A percentile compares a stretch with the other conserved stretches of the same genome.
Evolutionary conservation across 1,140 invertebrate genomes (phyloP).

Genomic region (Caenorhabditis briggsae): DNA sequence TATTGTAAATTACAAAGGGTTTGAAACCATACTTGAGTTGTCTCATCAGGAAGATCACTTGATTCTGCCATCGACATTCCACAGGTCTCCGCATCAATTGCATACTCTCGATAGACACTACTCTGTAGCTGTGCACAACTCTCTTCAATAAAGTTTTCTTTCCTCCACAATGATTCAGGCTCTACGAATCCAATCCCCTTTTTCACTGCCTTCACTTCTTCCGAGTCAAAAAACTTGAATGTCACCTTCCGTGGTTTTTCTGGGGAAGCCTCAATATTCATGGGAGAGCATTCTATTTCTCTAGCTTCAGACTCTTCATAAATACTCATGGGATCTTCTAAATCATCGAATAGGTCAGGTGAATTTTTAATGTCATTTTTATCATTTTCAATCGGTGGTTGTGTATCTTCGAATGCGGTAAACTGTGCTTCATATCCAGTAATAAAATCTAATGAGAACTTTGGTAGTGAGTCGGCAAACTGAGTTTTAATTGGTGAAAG

Average conservation of each 20-base stretch:
- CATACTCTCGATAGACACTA: constrained; percentile 22
- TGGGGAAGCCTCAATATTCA: constrained; percentile 7
- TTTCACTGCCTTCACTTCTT: constrained; percentile 9
- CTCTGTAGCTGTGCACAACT: background rate
- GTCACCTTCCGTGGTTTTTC: background rate
- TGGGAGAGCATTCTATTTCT: background rate
- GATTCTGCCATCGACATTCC: background rate
- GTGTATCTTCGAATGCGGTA: background rate
- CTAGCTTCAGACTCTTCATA: constrained; percentile 27
- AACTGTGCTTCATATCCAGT: constrained; percentile 22
- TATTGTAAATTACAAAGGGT: background rate
- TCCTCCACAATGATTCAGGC: background rate
- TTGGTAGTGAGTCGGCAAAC: background rate
- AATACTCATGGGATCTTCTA: constrained; percentile 33
- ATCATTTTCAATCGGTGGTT: background rate
- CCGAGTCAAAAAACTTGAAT: background rate
- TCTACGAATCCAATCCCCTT: background rate
- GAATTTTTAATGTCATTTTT: background rate
- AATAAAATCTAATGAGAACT: constrained; percentile 35
- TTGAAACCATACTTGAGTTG: background rate
- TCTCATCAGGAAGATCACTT: background rate
- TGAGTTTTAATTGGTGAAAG: background rate
- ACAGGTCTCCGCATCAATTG: constrained; percentile 35
- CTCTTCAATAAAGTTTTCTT: background rate
- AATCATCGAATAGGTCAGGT: background rate